Evolutionary conservation across 37 sponge, comb jelly and placozoan species (phyloP), one percentile per base, ranked within the genome.

Genomic region (Tethya wilhelma): DNA sequence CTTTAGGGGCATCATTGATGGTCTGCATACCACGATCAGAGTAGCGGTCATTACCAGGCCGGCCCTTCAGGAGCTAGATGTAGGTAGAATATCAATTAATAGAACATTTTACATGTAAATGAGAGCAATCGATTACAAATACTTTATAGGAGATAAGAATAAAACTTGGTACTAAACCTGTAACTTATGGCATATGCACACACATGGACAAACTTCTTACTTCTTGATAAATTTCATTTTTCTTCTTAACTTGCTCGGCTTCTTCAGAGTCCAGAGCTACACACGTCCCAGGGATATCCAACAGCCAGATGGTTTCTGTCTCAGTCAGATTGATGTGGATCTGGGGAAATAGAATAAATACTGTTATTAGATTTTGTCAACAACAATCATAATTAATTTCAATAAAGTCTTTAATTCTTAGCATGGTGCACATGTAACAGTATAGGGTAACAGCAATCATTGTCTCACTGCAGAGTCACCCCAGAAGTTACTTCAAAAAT

Each of bases 1-100:
- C 59, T 76, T 98, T 98, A n/a, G 59, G 67, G 38, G 80, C 67
- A 64, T 86, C 40, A 78, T 98, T 89, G 77, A 98, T 68, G 28
- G 99, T 98, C 89, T 96, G 97, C 89, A 94, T 91, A 4, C 87
- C 86, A n/a, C 94, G 87, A 45, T 89, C 92, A 19, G 87, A 74
- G 64, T 92, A 96, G 44, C 93, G 64, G 69, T 95, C 98, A 88
- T 93, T 98, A 30, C 93, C 96, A 64, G 71, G 72, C 6, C 87
- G 62, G 55, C 17, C 17, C 55, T 59, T 59, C 62, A 59, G 4
- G 28, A 59, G 34, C 67, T 67, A 67, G 17, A 67, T 36, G 14
- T 67, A 49, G 67, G 2, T 31, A 67, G 63, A 6, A 60, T 26
- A 60, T 19, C 17, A 49, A 49, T 49, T 49, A 49, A 19, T n/a